phyloP scores from a whole-genome alignment of 2,888 invertebrate species.

The Cephus sareptanus region DNA sequence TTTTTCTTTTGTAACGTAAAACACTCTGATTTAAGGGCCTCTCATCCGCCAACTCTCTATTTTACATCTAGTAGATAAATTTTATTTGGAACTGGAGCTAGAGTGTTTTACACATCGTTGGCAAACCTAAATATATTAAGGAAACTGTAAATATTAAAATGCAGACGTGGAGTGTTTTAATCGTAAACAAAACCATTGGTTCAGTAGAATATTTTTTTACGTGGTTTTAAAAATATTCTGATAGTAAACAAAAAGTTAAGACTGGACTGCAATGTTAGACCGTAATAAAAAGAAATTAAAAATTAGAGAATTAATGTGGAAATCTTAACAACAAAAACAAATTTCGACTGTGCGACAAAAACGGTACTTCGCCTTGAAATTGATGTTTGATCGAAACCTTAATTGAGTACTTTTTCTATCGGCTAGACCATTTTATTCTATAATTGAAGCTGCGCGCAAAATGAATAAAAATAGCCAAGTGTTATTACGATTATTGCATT shows the following conservation, averaged over 20 bases:
- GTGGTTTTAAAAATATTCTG: not conserved
- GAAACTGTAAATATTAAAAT: not conserved
- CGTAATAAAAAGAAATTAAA: not conserved
- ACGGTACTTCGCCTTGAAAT: not conserved
- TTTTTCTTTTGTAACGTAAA: not conserved
- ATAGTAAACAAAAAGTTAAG: not conserved
- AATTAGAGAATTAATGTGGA: not conserved
- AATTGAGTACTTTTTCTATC: not conserved
- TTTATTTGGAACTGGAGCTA: not conserved
- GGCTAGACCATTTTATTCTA: not conserved
- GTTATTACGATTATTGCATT: not conserved
- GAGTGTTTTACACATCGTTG: not conserved
- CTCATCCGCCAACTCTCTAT: not conserved
- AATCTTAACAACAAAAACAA: not conserved
- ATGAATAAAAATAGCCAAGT: not conserved
- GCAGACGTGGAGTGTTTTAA: not conserved
- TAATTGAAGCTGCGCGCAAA: not conserved
- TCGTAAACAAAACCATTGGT: not conserved
- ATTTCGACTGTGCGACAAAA: not conserved
- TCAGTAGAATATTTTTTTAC: not conserved
- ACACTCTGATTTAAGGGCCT: not conserved
- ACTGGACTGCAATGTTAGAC: not conserved
- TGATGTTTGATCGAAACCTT: not conserved
- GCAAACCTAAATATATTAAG: not conserved
- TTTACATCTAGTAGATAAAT: not conserved